phyloP scores from a whole-genome alignment of 64 coral and sea anemone genomes.

The Montipora cactus region DNA sequence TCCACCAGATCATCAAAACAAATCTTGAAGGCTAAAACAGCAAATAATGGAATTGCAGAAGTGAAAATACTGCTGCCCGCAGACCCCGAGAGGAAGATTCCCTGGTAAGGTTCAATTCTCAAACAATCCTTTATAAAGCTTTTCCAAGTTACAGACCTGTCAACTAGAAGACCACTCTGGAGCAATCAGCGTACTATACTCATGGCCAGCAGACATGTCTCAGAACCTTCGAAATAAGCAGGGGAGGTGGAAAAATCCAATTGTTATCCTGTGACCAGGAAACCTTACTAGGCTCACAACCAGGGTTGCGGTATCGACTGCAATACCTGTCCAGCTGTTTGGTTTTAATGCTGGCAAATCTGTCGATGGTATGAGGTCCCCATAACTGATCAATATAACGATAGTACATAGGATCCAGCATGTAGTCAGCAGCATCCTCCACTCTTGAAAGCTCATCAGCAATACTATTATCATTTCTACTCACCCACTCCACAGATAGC shows the following conservation, averaged over 20 bases:
- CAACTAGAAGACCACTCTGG: not conserved
- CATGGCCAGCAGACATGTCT: slow-evolving; percentile 24
- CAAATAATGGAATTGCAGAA: no score
- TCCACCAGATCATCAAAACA: no score
- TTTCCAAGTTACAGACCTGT: slow-evolving; percentile 2
- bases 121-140: not conserved
- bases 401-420: slow-evolving; percentile 10
- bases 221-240: not conserved
- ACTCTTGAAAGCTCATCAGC: slow-evolving; percentile 11
- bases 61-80: no score
- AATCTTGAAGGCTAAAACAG: no score
- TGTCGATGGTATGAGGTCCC: slow-evolving; percentile 35
- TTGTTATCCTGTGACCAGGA: slow-evolving; percentile 58
- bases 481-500: slow-evolving; percentile 10
- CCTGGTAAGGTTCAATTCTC: no score
- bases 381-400: not conserved
- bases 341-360: slow-evolving; percentile 40
- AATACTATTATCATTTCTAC: not conserved
- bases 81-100: no score
- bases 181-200: slow-evolving; percentile 16
- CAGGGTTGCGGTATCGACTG: slow-evolving; percentile 35
- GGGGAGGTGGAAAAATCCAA: slow-evolving; percentile 62
- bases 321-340: slow-evolving; percentile 29
- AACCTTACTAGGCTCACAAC: slow-evolving; percentile 32
- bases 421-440: slow-evolving; percentile 30